Percentiles rank a stretch among this genome's conserved stretches.
phyloP scores from a whole-genome alignment of 2,797 vertebrate genomes.

The Danio tinwini region DNA sequence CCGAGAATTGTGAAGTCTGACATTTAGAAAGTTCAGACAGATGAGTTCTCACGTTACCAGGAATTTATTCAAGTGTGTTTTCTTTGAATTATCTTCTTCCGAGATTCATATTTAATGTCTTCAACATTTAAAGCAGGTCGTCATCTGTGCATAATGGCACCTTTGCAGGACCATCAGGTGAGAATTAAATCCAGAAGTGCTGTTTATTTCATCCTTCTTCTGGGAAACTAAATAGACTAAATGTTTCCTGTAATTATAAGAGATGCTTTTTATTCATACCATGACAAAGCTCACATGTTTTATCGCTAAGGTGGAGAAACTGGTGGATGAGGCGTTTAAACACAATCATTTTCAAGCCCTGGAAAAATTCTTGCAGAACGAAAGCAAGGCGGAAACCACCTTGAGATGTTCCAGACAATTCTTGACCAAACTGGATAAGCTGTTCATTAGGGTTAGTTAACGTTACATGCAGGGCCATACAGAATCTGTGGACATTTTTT shows the following conservation, averaged over 20 bases:
- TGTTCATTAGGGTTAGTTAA: constrained; percentile 86
- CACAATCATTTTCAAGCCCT: constrained; percentile 78
- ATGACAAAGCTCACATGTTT: not conserved
- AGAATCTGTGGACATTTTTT: too few relatives aligned
- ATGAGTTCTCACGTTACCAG: not conserved
- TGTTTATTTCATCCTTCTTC: not conserved
- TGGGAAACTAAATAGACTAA: too few relatives aligned
- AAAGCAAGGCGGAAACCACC: constrained; percentile 65
- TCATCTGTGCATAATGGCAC: constrained; percentile 62
- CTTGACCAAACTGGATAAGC: constrained; percentile 86
- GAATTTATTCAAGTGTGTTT: not conserved
- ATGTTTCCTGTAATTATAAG: too few relatives aligned
- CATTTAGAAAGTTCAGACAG: not conserved
- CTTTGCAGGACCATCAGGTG: constrained; percentile 66
- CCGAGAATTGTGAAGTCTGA: not conserved
- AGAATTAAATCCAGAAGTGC: not conserved
- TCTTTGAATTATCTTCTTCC: not conserved
- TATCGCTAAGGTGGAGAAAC: constrained; percentile 82
- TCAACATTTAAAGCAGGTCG: constrained; percentile 39
- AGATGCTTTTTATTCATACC: not conserved
- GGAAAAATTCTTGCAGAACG: constrained; percentile 78
- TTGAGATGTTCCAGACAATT: constrained; percentile 89
- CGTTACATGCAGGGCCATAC: not conserved
- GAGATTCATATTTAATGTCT: not conserved
- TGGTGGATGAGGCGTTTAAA: constrained; percentile 82